Percentiles rank a stretch among this genome's conserved stretches.
phyloP scores from a whole-genome alignment of 92 coral and sea anemone species.

The Paramuricea clavata region DNA sequence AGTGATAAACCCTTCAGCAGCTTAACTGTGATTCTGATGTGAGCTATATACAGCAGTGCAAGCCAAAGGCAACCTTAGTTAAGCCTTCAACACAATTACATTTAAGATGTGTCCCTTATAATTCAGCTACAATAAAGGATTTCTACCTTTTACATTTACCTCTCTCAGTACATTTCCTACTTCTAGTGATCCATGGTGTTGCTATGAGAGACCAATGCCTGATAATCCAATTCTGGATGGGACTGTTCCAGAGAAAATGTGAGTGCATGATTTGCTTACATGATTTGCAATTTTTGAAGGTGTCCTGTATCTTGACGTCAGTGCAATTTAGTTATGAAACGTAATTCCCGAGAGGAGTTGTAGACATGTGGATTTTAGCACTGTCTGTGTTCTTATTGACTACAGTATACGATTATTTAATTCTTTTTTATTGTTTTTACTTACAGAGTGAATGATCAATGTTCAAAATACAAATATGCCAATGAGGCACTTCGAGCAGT shows the following conservation, averaged over 20 bases:
- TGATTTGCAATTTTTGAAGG: too few relatives aligned
- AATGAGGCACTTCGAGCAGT: slow-evolving; percentile 87
- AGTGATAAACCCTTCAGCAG: too few relatives aligned
- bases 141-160: neutral
- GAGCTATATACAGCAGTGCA: too few relatives aligned
- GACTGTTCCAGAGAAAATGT: slow-evolving; percentile 49
- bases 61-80: too few relatives aligned
- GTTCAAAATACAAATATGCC: slow-evolving; percentile 78
- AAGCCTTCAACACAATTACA: too few relatives aligned
- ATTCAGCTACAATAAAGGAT: neutral
- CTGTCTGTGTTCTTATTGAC: too few relatives aligned
- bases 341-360: too few relatives aligned
- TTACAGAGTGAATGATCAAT: slow-evolving; percentile 71
- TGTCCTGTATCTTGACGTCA: neutral
- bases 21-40: too few relatives aligned
- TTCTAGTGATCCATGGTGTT: slow-evolving; percentile 53
- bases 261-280: neutral
- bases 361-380: too few relatives aligned
- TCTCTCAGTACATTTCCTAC: neutral
- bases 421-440: neutral
- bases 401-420: too few relatives aligned
- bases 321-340: neutral
- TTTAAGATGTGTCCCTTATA: neutral
- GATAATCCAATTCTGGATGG: slow-evolving; percentile 28
- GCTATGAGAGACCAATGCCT: slow-evolving; percentile 58